Evolutionary conservation across 2,797 vertebrate genomes (phyloP).

Genomic region (Spatula versicolor): DNA sequence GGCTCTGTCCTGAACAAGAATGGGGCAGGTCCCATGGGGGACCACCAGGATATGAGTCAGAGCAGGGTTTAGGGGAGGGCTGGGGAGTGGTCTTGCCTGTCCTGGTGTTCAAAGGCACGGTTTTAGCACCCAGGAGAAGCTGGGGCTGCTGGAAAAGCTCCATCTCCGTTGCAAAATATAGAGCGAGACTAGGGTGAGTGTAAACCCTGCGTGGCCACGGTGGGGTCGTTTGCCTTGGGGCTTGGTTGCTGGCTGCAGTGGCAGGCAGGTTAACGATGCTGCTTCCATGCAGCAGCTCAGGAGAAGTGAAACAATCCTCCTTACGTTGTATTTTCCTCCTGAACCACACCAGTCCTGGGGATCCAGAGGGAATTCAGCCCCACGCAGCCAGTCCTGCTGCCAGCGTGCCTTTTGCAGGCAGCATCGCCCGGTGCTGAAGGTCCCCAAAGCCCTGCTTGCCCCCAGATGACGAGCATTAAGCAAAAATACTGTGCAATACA

Average conservation of each 20-base stretch:
- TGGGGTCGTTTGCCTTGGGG: background rate
- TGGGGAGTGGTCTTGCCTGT: background rate
- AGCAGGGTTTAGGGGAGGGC: background rate
- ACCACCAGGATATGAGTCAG: no score
- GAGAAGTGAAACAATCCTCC: background rate
- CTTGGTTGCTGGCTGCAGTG: background rate
- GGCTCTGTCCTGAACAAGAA: background rate
- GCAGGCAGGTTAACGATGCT: background rate
- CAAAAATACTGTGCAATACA: background rate
- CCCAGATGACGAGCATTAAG: background rate
- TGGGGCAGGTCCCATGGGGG: background rate
- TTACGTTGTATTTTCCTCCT: fast-evolving
- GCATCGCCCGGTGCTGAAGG: fast-evolving
- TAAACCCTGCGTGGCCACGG: fast-evolving
- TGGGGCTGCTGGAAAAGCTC: background rate
- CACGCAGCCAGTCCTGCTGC: background rate
- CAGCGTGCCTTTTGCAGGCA: background rate
- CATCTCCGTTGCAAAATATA: background rate
- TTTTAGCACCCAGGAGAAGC: background rate
- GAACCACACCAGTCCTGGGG: background rate
- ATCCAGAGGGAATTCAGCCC: background rate
- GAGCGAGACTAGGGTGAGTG: background rate
- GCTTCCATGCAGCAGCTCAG: background rate
- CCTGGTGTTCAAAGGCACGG: background rate
- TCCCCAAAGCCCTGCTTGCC: background rate